Percentiles rank a stretch among this genome's conserved stretches.
These are phyloP conservation scores for Parnassius smintheus DNA, from an alignment of 2,888 invertebrate species.

Conservation along the genomic window DNA sequence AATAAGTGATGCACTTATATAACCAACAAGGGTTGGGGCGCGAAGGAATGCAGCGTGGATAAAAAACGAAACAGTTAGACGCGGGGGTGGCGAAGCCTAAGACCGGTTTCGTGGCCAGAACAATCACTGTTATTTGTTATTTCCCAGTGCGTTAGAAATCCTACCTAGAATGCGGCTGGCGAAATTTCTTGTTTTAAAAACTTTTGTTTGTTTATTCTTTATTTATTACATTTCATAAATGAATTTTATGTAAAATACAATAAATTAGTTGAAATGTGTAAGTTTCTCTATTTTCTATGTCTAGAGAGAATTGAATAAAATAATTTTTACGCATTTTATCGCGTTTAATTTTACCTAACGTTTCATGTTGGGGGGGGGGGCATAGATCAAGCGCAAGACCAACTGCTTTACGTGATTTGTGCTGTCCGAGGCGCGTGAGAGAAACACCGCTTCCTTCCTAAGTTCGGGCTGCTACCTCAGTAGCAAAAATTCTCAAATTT, in stretches of 20 bases:
- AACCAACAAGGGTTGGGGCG: conserved; percentile 57
- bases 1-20: conserved; percentile 19
- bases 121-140: conserved; percentile 62
- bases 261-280: too few relatives aligned
- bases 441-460: too few relatives aligned
- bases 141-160: conserved; percentile 29
- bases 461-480: too few relatives aligned
- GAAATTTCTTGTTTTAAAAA: conserved; percentile 7
- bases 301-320: too few relatives aligned
- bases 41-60: conserved; percentile 68
- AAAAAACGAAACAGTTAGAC: conserved; percentile 74
- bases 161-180: conserved; percentile 9
- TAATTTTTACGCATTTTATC: too few relatives aligned
- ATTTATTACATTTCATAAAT: not conserved
- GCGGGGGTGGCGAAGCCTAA: conserved; percentile 49
- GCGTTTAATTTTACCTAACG: too few relatives aligned
- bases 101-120: conserved; percentile 53
- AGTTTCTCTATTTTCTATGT: too few relatives aligned
- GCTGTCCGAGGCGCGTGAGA: too few relatives aligned
- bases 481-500: too few relatives aligned
- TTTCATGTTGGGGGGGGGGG: too few relatives aligned
- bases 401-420: too few relatives aligned
- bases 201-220: not conserved
- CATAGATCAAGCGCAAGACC: too few relatives aligned
- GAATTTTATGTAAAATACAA: not conserved